These are phyloP conservation scores for Anguilla anguilla DNA, from an alignment of 2,797 vertebrate genomes.

Conservation along the genomic window DNA sequence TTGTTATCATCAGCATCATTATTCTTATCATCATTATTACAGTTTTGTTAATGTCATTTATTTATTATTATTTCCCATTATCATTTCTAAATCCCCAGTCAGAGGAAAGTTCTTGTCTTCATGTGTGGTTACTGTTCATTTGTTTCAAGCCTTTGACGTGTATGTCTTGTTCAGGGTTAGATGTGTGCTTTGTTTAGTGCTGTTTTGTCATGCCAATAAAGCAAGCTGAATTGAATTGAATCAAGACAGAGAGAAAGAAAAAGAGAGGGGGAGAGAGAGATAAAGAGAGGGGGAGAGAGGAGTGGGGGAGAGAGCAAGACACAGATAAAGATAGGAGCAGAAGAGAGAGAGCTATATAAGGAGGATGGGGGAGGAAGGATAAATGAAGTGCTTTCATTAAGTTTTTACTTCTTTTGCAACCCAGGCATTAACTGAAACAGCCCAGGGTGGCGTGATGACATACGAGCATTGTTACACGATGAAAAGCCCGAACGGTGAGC, in stretches of 20 bases:
- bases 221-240: background rate
- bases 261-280: background rate
- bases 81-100: too few species aligned
- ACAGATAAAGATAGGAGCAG: conserved; percentile 2
- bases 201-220: too few species aligned
- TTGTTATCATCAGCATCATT: too few species aligned
- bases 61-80: too few species aligned
- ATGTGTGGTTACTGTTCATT: too few species aligned
- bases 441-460: background rate
- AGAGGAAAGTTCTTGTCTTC: too few species aligned
- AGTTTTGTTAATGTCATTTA: too few species aligned
- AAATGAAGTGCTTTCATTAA: background rate
- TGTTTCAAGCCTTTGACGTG: too few species aligned
- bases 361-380: conserved; percentile 20
- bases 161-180: too few species aligned
- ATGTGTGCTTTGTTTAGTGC: too few species aligned
- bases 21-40: too few species aligned
- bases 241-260: background rate
- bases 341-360: conserved; percentile 24
- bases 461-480: background rate
- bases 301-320: background rate
- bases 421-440: background rate
- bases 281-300: background rate
- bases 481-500: background rate
- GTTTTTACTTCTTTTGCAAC: background rate